Evolutionary conservation across 2,888 invertebrate genomes (phyloP).

Genomic region (Spisula subtruncata): DNA sequence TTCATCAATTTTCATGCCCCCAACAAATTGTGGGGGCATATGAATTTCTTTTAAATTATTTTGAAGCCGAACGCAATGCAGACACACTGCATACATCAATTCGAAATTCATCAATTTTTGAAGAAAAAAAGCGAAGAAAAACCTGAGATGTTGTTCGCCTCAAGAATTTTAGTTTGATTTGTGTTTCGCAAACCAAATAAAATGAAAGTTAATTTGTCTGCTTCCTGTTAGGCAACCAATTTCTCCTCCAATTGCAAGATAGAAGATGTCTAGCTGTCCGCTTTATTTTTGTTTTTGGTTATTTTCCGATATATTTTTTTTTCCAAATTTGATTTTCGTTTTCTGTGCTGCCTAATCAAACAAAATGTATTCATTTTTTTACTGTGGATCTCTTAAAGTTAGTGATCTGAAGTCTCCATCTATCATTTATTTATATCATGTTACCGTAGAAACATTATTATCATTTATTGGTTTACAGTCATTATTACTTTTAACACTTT

Average conservation of each 20-base stretch:
- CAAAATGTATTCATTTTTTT: slow-evolving; percentile 21
- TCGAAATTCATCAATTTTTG: slow-evolving; percentile 11
- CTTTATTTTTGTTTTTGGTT: slow-evolving; percentile 26
- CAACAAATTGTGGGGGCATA: too few species aligned
- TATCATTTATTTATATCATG: not conserved
- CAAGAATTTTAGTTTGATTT: not conserved
- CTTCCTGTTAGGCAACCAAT: not conserved
- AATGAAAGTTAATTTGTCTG: not conserved
- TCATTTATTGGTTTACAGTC: not conserved
- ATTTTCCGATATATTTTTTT: slow-evolving; percentile 17
- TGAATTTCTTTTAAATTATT: not conserved
- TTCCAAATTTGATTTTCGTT: slow-evolving; percentile 6
- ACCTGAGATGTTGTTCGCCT: not conserved
- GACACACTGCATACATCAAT: not conserved
- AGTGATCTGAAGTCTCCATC: slow-evolving; percentile 21
- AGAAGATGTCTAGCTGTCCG: slow-evolving; percentile 5
- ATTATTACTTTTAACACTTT: too few species aligned
- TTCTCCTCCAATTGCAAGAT: slow-evolving; percentile 12
- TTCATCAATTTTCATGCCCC: too few species aligned
- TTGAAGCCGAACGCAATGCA: not conserved
- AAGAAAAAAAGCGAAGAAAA: not conserved
- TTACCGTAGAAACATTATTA: not conserved
- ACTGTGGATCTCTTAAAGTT: not conserved
- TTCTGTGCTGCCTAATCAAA: slow-evolving; percentile 24
- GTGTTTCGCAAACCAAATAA: not conserved